Base-by-base conservation (phyloP, 2,113 vertebrate species). In the Podarcis raffonei region DNA sequence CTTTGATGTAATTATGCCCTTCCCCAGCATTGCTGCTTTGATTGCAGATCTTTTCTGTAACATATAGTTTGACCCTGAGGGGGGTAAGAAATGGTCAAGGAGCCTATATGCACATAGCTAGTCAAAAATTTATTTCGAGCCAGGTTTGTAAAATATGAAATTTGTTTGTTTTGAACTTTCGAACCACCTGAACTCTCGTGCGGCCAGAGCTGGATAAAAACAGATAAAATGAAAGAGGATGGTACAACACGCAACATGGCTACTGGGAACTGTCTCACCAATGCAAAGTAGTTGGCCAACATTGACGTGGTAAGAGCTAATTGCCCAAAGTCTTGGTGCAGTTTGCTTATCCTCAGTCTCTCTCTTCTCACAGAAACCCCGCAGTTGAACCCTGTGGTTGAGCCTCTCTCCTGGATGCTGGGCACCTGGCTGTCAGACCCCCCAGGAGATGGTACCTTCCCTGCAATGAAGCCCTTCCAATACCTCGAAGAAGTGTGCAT, bases 321-420 rank as follows among this genome's bases (percentile, higher is more conserved):
- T 76, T 86, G 15, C 27, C 23, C 48, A 62, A 42, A 53, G n/a
- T 8, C 3, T 42, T 77, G 72, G 18, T 27, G 12, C 71, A 81
- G 25, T 90, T 78, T 71, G 0, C 87, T 93, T 27, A 25, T 42
- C 4, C 32, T 89, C 79, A 78, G 42, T 48, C 12, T 83, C 27
- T n/a, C 88, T 87, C 93, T 85, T 18, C 87, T 53, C 39, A 62
- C 94, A 98, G 96, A 95, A 93, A 96, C 93, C 65, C 96, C 96
- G 30, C 94, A 91, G 92, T 92, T 99, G 97, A 98, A 97, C 87
- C 94, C 97, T 0, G 95, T 95, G 62, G 87, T 98, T 91, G 96
- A 97, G 27, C 97, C 98, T 4, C 96, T 99, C 6, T 98, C 98
- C 84, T 99, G 99, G 98, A 98, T 99, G 93, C 94, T 99, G 95